phyloP scores from a whole-genome alignment of 1,140 invertebrate species.

The Zaprionus vittiger region DNA sequence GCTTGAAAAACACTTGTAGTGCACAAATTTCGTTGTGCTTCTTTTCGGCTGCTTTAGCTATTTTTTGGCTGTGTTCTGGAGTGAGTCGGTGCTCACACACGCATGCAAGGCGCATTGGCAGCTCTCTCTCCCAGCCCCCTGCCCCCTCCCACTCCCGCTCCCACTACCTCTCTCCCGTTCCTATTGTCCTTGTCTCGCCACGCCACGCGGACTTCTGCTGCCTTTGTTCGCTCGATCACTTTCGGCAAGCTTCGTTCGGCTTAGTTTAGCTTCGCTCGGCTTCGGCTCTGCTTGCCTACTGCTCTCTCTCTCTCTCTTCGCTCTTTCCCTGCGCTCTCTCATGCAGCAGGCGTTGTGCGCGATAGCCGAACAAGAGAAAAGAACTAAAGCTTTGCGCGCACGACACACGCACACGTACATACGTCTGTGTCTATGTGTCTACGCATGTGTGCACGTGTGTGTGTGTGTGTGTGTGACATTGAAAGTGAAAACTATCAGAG shows the following conservation, averaged over 20 bases:
- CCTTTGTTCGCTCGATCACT: background rate
- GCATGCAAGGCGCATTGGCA: constrained; percentile 4
- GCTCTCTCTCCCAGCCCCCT: background rate
- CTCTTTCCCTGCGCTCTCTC: background rate
- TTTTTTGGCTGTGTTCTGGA: background rate
- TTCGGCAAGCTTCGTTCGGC: background rate
- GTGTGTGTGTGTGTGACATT: constrained; percentile 46
- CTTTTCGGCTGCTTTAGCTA: constrained; percentile 1
- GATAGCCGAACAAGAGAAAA: constrained; percentile 30
- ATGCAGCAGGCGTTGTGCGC: constrained; percentile 9
- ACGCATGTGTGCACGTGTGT: background rate
- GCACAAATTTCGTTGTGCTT: constrained; percentile 35
- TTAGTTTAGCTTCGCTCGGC: background rate
- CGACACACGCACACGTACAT: constrained; percentile 8
- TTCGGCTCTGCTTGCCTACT: background rate
- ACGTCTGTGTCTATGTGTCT: background rate
- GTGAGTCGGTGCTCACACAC: background rate
- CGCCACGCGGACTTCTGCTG: background rate
- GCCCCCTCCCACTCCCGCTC: background rate
- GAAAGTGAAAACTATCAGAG: constrained; percentile 79
- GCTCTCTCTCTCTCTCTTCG: background rate
- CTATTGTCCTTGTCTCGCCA: constrained; percentile 10
- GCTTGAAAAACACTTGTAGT: constrained; percentile 66
- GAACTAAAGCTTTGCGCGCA: constrained; percentile 22
- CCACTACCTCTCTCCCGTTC: background rate